Conservation (phyloP, 2,113 vertebrate genomes). For the Excalfactoria chinensis region DNA sequence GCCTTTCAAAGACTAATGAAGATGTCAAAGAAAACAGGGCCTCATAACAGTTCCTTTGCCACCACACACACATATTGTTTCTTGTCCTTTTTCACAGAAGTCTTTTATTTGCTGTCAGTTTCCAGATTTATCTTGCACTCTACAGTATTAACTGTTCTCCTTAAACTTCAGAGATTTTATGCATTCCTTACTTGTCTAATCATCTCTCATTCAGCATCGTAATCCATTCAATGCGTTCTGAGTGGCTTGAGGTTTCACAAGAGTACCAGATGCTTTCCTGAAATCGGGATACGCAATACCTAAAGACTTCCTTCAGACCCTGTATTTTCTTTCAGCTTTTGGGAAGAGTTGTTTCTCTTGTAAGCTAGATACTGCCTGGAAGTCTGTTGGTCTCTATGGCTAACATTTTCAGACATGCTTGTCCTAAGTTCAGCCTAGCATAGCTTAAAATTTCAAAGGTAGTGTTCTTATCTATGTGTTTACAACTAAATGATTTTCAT, state of each 20-base stretch:
- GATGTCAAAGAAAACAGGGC: background rate
- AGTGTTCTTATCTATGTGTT: background rate
- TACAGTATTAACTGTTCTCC: background rate
- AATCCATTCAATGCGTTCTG: background rate
- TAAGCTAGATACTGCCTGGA: background rate
- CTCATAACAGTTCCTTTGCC: background rate
- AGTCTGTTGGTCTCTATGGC: background rate
- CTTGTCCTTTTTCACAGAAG: background rate
- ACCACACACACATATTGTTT: background rate
- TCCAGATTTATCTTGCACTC: background rate
- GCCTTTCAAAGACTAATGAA: background rate
- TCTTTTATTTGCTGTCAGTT: background rate
- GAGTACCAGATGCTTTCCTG: background rate
- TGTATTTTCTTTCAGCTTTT: background rate
- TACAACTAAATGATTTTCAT: background rate
- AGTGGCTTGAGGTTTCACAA: background rate
- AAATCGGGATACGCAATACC: background rate
- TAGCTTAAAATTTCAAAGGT: background rate
- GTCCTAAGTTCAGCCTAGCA: background rate
- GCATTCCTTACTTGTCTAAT: background rate
- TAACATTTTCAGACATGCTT: background rate
- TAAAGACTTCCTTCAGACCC: background rate
- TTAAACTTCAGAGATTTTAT: background rate
- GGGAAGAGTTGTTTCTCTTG: background rate
- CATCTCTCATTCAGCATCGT: background rate